These are phyloP conservation scores for Heterochromis multidens DNA, from an alignment of 2,113 vertebrate species.

Conservation along the genomic window DNA sequence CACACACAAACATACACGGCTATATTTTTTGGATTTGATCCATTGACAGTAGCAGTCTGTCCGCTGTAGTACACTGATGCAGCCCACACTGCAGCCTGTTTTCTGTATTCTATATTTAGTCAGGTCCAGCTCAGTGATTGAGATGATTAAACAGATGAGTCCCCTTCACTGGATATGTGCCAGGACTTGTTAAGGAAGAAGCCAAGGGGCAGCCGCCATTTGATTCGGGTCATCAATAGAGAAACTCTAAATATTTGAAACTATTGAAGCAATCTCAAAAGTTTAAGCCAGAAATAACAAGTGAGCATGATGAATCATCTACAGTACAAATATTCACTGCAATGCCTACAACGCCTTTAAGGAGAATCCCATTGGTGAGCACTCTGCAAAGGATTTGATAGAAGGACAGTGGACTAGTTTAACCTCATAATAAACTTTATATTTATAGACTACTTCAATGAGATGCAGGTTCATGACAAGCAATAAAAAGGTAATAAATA, in stretches of 20 bases:
- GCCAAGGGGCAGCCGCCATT: constrained; percentile 21
- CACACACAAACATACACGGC: background rate
- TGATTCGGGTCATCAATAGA: constrained; percentile 21
- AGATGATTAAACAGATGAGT: constrained; percentile 72
- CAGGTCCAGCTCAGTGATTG: constrained; percentile 55
- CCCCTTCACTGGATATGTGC: constrained; percentile 44
- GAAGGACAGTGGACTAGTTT: constrained; percentile 4
- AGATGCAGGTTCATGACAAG: constrained; percentile 48
- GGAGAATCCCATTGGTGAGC: constrained; percentile 2
- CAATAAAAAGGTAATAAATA: constrained; percentile 53
- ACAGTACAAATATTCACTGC: constrained; percentile 24
- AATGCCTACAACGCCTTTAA: background rate
- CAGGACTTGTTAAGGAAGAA: constrained; percentile 44
- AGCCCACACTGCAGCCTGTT: constrained; percentile 39
- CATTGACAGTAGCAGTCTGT: constrained; percentile 34
- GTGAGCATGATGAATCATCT: constrained; percentile 8
- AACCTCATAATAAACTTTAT: constrained; percentile 44
- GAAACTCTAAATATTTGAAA: constrained; percentile 21
- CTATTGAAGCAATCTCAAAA: background rate
- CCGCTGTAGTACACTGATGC: constrained; percentile 29
- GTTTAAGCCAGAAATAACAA: constrained; percentile 22
- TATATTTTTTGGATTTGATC: constrained; percentile 27
- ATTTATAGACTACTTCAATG: constrained; percentile 42
- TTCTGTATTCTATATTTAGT: constrained; percentile 63
- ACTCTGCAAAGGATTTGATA: background rate